These are phyloP conservation scores for Promerops cafer DNA, from an alignment of 2,113 vertebrate species.

Conservation along the genomic window DNA sequence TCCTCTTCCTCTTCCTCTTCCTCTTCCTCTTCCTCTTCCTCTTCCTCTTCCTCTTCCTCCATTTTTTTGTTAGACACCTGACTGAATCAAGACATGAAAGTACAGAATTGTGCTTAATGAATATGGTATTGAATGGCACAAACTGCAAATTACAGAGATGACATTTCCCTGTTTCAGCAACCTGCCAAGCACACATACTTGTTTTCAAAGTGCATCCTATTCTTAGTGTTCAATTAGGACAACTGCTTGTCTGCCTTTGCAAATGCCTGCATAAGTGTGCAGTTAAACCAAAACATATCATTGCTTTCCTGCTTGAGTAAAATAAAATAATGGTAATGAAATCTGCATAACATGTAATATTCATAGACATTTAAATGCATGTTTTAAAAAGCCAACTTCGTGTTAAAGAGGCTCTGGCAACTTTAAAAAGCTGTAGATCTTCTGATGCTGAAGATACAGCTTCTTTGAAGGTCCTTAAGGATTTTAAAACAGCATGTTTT, in stretches of 20 bases:
- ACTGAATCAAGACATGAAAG: not conserved
- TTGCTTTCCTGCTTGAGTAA: not conserved
- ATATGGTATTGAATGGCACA: not conserved
- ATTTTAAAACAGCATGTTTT: not conserved
- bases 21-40: no score
- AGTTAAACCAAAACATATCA: not conserved
- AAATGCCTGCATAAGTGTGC: not conserved
- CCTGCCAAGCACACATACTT: not conserved
- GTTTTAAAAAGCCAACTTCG: not conserved
- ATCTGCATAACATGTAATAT: not conserved
- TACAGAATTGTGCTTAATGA: not conserved
- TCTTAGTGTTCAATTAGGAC: not conserved
- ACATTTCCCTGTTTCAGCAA: not conserved
- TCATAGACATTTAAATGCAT: not conserved
- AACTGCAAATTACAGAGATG: not conserved
- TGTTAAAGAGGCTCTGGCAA: not conserved
- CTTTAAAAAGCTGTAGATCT: not conserved
- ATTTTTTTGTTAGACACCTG: not conserved
- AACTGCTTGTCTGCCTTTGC: not conserved
- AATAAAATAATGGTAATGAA: not conserved
- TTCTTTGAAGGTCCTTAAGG: not conserved
- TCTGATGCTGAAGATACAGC: not conserved
- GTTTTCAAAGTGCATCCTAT: not conserved
- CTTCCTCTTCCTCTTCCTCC: accelerated
- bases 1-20: no score